These are phyloP conservation scores for Harpalus rufipes DNA, from an alignment of 2,888 invertebrate species.

Conservation along the genomic window DNA sequence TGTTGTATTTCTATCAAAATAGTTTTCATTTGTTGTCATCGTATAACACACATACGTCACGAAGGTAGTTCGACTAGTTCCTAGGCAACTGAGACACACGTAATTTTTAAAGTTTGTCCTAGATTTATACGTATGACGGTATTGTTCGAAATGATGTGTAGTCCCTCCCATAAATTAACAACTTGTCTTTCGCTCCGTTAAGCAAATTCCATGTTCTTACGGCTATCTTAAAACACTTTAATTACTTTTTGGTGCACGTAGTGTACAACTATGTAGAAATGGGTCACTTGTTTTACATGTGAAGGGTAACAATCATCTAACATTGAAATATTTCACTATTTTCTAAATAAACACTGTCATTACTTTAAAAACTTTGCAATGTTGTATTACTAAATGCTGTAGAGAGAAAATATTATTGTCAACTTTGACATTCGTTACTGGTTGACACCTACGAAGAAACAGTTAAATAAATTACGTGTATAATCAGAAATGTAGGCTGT, in stretches of 20 bases:
- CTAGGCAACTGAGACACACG: conserved; percentile 63
- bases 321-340: conserved; percentile 33
- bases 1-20: conserved; percentile 57
- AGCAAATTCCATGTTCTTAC: conserved; percentile 42
- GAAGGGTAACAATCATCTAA: conserved; percentile 43
- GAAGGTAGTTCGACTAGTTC: conserved; percentile 68
- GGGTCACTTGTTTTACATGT: conserved; percentile 58
- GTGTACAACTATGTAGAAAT: conserved; percentile 49
- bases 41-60: conserved; percentile 71
- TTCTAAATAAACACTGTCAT: not conserved
- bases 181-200: conserved; percentile 68
- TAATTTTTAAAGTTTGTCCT: conserved; percentile 67
- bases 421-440: conserved; percentile 61
- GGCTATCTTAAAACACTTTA: conserved; percentile 45
- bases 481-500: conserved; percentile 59
- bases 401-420: conserved; percentile 56
- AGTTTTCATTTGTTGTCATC: conserved; percentile 64
- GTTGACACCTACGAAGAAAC: conserved; percentile 57
- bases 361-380: not conserved
- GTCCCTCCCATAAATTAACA: conserved; percentile 68
- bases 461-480: conserved; percentile 58
- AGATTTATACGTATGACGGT: conserved; percentile 69
- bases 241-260: conserved; percentile 47
- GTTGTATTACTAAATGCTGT: conserved; percentile 1
- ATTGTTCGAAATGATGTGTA: conserved; percentile 70